Base-by-base conservation (phyloP, 2,888 invertebrate genomes). In the Trichopria drosophilae region DNA sequence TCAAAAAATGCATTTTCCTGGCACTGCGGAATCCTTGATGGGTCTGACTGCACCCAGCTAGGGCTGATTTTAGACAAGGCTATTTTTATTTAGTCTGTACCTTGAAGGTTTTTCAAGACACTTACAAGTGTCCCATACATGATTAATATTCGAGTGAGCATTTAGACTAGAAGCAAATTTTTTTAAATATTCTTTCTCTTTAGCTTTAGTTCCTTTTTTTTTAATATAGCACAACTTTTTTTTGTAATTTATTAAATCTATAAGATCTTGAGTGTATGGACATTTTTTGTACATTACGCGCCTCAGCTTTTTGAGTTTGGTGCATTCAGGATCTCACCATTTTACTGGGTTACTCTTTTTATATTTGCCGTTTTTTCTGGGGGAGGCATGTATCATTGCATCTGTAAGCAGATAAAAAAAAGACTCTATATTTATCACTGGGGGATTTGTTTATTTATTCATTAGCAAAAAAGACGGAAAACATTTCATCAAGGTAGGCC, bases 241-340 rank as follows among this genome's bases (percentile, higher is more conserved):
- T n/a, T 43, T 32, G n/a, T 32, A 43, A 10, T 43, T 13, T 5
- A 20, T 22, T 7, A 28, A 20, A 18, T 43, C 32, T 2, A 32
- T 4, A 7, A 19, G n/a, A 4, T 31, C 13, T 12, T 15, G 4
- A 12, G 31, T 32, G 19, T 15, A 19, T 20, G 13, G 7, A 31
- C 43, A 43, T 18, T 31, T 43, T 18, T 43, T 43, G 10, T 19
- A 43, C 3, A 22, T 4, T 6, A 32, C 20, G 10, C 19, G 10
- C 32, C 43, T 31, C 3, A 29, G 12, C 23, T 7, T 32, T 18
- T 43, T 43, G 7, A 32, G 3, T 4, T 41, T 29, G 18, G 32
- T 16, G 19, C 48, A 49, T 13, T 43, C 42, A 3, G 7, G 3
- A 9, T 43, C 42, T 36, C 42, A 49, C 42, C 42, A 43, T 12